Evolutionary conservation across 2,888 invertebrate genomes (phyloP), one percentile per base, ranked within the genome.

Genomic region (Diarsia brunnea): DNA sequence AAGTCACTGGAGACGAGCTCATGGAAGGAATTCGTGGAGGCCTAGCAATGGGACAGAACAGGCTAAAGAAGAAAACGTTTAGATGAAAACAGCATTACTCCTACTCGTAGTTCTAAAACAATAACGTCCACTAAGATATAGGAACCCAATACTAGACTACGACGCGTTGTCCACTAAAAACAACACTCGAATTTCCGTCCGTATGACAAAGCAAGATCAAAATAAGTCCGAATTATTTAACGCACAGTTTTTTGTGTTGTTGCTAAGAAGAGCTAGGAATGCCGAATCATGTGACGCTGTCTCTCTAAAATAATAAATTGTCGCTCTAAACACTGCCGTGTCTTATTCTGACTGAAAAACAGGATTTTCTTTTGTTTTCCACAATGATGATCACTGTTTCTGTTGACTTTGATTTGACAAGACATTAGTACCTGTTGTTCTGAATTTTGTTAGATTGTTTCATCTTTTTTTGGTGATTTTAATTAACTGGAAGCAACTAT

Each of bases 191-290:
- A 69, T 81, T 58, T 85, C 51, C 74, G 63, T 43, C 65, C 47
- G 47, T 43, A 85, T 87, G 89, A 87, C 81, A 90, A 90, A 87
- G 84, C 87, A 82, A 84, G 88, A 89, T 91, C 84, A 89, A 91
- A 92, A 92, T 90, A 91, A 89, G 86, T 79, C 81, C 69, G 78
- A 79, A 85, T 89, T 86, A 84, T 85, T 87, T 83, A 79, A 76
- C 72, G 84, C 79, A 78, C 79, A 81, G 86, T 89, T 90, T 90
- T 92, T 90, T 83, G 83, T 84, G 82, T 82, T 77, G 91, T 91
- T 91, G 90, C 91, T 90, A 91, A 87, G 89, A 89, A 85, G 71
- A 85, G 74, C 82, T 69, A 81, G 91, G 92, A 91, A 93, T 93
- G 90, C 89, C 85, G 90, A 89, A 71, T 71, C 75, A 72, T 64